Base-by-base conservation (phyloP, 1,140 invertebrate species). In the Chironomus tepperi region DNA sequence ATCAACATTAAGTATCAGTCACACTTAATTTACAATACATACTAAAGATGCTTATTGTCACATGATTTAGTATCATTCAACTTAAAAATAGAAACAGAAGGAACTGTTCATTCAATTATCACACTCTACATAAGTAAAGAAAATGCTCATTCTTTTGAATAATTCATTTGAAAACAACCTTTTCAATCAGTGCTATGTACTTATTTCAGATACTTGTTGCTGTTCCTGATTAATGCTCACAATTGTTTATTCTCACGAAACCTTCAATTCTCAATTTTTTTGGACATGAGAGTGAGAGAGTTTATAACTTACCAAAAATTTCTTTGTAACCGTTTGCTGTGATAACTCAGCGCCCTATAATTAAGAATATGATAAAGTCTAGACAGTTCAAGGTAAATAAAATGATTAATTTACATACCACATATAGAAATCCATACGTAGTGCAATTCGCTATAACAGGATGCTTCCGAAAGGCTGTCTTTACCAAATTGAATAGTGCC, bases 361-460 rank as follows among this genome's bases (percentile, higher is more conserved):
- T 5, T 8, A 18, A 70, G 19, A 70, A 10, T 21, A 70, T 70
- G 2, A 3, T 1, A 70, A 6, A 10, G 65, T 19, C 16, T 21
- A 19, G 65, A 18, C 19, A 19, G 24, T 12, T 19, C 16, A 21
- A 70, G 65, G 16, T 5, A 18, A 19, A 18, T 70, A 57, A n/a
- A 57, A 18, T 70, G 19, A 1, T 21, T 7, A 18, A 70, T 70
- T 34, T 34, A 19, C 65, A 18, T 19, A 70, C 65, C 0, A 89
- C 88, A 79, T 92, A 93, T 77, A 94, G 88, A 0, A 87, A 85
- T 10, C 91, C 92, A 80, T 93, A 94, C 7, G 92, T 86, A 0
- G 86, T 78, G n/a, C 89, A 88, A 80, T 94, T 94, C 47, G 89
- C 87, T 12, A 91, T 75, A 19, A 93, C 79, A 0, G 92, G 92